These are phyloP conservation scores for Empis livida DNA, from an alignment of 2,888 invertebrate species.

Conservation along the genomic window DNA sequence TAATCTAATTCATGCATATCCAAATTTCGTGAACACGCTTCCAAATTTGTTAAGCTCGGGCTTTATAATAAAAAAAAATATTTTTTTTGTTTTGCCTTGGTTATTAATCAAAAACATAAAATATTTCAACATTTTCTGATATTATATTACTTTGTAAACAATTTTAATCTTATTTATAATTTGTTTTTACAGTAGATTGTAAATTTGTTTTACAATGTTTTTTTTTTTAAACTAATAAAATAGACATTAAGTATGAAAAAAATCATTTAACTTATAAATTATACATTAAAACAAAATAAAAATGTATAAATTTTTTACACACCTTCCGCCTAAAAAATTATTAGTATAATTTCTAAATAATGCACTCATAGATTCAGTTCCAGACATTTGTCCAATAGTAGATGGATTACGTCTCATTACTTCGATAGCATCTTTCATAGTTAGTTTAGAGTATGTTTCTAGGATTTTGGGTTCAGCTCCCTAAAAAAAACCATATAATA, in stretches of 20 bases:
- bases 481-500: conserved; percentile 18
- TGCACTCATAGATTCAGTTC: conserved; percentile 82
- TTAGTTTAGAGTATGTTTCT: conserved; percentile 85
- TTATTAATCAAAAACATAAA: too few relatives aligned
- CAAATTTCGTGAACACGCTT: conserved; percentile 76
- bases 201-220: too few relatives aligned
- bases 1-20: conserved; percentile 90
- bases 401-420: conserved; percentile 80
- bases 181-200: too few relatives aligned
- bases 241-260: too few relatives aligned
- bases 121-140: too few relatives aligned
- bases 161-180: too few relatives aligned
- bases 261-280: too few relatives aligned
- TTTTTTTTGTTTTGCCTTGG: too few relatives aligned
- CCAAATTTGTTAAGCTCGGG: conserved; percentile 73
- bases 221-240: too few relatives aligned
- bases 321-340: conserved; percentile 76
- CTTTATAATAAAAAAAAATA: conserved; percentile 31
- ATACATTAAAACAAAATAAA: too few relatives aligned
- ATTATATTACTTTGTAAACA: too few relatives aligned
- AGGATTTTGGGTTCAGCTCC: conserved; percentile 86
- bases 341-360: conserved; percentile 81
- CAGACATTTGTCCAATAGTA: conserved; percentile 75
- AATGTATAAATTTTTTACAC: conserved; percentile 24
- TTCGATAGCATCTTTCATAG: conserved; percentile 88